phyloP scores from a whole-genome alignment of 2,113 vertebrate species.

The Dicentrarchus labrax region DNA sequence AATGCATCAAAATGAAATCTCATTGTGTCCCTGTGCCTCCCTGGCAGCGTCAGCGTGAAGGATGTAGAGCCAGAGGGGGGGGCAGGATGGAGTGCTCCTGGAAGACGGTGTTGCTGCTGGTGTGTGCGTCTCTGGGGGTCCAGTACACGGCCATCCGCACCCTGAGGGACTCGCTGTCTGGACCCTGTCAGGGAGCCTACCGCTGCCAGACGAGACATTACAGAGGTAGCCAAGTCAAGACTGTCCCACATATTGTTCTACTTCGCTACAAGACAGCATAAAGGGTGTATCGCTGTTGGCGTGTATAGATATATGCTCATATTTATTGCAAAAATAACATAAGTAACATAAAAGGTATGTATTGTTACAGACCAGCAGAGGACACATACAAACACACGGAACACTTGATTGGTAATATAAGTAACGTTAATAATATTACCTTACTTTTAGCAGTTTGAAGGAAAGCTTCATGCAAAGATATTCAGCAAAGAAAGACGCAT shows the following conservation, averaged over 20 bases:
- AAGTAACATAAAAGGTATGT: background rate
- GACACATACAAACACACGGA: background rate
- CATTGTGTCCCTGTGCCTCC: slow-evolving; percentile 36
- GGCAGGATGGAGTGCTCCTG: slow-evolving; percentile 87
- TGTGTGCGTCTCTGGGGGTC: slow-evolving; percentile 84
- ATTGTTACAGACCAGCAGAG: background rate
- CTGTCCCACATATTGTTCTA: slow-evolving; percentile 12
- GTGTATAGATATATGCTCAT: background rate
- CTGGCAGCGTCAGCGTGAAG: slow-evolving; percentile 64
- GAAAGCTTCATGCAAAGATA: no score
- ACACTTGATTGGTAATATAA: background rate
- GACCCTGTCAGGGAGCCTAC: slow-evolving; percentile 76
- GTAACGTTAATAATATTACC: no score
- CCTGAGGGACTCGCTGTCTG: slow-evolving; percentile 80
- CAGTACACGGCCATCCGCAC: slow-evolving; percentile 87
- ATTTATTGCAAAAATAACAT: slow-evolving; percentile 35
- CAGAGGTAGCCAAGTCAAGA: slow-evolving; percentile 74
- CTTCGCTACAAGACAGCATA: background rate
- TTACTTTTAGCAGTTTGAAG: background rate
- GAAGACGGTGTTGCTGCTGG: slow-evolving; percentile 86
- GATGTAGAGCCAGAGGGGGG: slow-evolving; percentile 73
- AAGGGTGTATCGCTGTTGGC: background rate
- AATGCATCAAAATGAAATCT: slow-evolving; percentile 58
- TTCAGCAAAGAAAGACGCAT: background rate
- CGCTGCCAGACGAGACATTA: slow-evolving; percentile 76